A percentile compares a stretch with the other conserved stretches of the same genome.
Evolutionary conservation across 1,140 invertebrate species (phyloP).

Genomic region (Epicauta chinensis): DNA sequence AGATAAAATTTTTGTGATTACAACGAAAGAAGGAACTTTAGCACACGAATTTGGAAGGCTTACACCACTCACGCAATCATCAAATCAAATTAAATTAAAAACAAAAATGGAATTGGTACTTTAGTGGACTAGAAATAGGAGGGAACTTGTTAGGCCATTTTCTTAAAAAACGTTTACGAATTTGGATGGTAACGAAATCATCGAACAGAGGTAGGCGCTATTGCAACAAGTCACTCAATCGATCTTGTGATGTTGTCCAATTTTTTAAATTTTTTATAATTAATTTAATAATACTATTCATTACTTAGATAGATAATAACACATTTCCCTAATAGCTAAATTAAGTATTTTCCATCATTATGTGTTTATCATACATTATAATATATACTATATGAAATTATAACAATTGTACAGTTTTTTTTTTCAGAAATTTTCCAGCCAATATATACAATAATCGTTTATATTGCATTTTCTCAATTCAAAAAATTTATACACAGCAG

Average conservation of each 20-base stretch:
- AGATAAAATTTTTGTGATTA: too few species aligned
- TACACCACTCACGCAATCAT: too few species aligned
- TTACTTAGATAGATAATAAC: slow-evolving; percentile 32
- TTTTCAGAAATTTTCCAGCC: slow-evolving; percentile 27
- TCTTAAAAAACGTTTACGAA: slow-evolving; percentile 16
- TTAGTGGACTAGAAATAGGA: slow-evolving; percentile 39
- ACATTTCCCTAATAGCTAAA: slow-evolving; percentile 28
- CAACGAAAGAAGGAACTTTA: too few species aligned
- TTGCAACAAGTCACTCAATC: too few species aligned
- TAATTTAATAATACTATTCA: slow-evolving; percentile 14
- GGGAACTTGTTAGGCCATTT: slow-evolving; percentile 40
- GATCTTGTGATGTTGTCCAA: too few species aligned
- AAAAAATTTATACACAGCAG: slow-evolving; percentile 36
- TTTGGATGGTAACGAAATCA: not conserved
- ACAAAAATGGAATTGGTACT: slow-evolving; percentile 24
- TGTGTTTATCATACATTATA: slow-evolving; percentile 18
- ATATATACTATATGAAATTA: slow-evolving; percentile 42
- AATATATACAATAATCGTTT: slow-evolving; percentile 36
- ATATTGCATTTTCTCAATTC: slow-evolving; percentile 39
- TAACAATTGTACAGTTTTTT: slow-evolving; percentile 41
- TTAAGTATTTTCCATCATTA: slow-evolving; percentile 14
- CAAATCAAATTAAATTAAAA: too few species aligned
- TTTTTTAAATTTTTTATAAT: slow-evolving; percentile 8
- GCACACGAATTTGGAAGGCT: too few species aligned
- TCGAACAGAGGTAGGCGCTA: too few species aligned